phyloP scores from a whole-genome alignment of 2,797 vertebrate genomes.

The Ctenopoma kingsleyae region DNA sequence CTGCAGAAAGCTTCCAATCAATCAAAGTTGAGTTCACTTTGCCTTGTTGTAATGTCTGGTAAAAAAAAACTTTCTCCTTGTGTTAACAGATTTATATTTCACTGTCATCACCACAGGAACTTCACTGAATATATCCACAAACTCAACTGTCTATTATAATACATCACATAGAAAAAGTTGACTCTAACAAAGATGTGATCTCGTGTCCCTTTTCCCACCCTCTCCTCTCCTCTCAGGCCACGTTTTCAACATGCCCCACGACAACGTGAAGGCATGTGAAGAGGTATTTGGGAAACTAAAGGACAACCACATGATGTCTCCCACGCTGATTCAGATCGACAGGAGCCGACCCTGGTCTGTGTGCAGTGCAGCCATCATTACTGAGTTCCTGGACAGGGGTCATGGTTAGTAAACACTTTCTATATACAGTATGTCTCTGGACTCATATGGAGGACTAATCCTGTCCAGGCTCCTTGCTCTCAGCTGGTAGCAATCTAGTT shows the following conservation, averaged over 20 bases:
- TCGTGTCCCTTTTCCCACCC: constrained; percentile 5
- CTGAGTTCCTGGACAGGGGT: constrained; percentile 96
- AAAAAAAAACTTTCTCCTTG: constrained; percentile 1
- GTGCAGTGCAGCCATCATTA: constrained; percentile 96
- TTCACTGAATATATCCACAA: neutral
- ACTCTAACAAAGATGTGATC: constrained; percentile 13
- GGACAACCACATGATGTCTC: constrained; percentile 99
- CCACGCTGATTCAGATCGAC: constrained; percentile 97
- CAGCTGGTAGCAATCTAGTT: constrained; percentile 51
- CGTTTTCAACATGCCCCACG: constrained; percentile 98
- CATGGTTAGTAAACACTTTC: constrained; percentile 89
- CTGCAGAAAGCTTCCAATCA: constrained; percentile 44
- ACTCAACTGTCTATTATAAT: neutral
- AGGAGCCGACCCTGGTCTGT: constrained; percentile 94
- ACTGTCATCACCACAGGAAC: neutral
- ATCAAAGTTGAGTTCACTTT: constrained; percentile 20
- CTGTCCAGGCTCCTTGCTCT: constrained; percentile 25
- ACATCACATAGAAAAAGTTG: neutral
- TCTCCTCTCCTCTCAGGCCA: constrained; percentile 85
- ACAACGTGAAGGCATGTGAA: constrained; percentile 96
- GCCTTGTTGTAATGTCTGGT: constrained; percentile 3
- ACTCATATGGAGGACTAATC: constrained; percentile 33
- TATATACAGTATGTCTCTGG: constrained; percentile 31
- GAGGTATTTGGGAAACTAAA: constrained; percentile 93
- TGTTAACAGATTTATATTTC: neutral